A percentile compares a stretch with the other conserved stretches of the same genome.
Evolutionary conservation across 2,797 vertebrate genomes (phyloP).

Genomic region (Nannoperca obscura): DNA sequence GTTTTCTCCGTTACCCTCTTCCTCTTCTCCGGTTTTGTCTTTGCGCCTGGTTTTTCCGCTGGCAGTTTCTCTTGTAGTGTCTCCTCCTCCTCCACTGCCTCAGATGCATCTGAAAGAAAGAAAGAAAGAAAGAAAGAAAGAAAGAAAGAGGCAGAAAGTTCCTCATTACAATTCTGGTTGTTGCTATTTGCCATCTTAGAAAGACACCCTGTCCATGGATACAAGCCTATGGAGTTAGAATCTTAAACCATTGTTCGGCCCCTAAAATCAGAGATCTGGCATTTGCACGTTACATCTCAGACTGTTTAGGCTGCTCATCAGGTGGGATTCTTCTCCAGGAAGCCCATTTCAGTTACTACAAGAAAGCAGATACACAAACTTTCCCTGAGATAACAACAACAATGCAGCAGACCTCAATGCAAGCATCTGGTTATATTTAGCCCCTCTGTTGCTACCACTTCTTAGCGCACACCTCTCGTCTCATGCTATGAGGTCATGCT

Average conservation of each 20-base stretch:
- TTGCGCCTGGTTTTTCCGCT: constrained; percentile 31
- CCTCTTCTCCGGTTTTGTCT: constrained; percentile 74
- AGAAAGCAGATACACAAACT: constrained; percentile 29
- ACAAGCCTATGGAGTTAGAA: neutral
- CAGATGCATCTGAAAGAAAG: constrained; percentile 58
- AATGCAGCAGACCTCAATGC: constrained; percentile 48
- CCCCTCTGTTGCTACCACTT: constrained; percentile 66
- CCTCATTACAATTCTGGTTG: constrained; percentile 13
- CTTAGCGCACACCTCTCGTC: constrained; percentile 46
- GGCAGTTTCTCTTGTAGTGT: constrained; percentile 31
- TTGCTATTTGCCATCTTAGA: constrained; percentile 8
- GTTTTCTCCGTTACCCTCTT: constrained; percentile 63
- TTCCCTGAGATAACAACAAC: constrained; percentile 50
- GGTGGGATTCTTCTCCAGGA: neutral
- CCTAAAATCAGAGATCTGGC: neutral
- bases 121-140: no score
- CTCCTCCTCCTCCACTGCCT: constrained; percentile 54
- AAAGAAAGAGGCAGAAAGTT: neutral
- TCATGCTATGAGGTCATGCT: constrained; percentile 53
- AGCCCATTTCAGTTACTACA: constrained; percentile 10
- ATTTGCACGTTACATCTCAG: neutral
- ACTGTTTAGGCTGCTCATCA: constrained; percentile 11
- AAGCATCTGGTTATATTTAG: constrained; percentile 68
- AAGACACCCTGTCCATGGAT: constrained; percentile 4
- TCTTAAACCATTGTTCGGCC: constrained; percentile 16